Percentiles rank a stretch among this genome's conserved stretches.
These are phyloP conservation scores for Chelon auratus DNA, from an alignment of 2,797 vertebrate genomes.

Conservation along the genomic window DNA sequence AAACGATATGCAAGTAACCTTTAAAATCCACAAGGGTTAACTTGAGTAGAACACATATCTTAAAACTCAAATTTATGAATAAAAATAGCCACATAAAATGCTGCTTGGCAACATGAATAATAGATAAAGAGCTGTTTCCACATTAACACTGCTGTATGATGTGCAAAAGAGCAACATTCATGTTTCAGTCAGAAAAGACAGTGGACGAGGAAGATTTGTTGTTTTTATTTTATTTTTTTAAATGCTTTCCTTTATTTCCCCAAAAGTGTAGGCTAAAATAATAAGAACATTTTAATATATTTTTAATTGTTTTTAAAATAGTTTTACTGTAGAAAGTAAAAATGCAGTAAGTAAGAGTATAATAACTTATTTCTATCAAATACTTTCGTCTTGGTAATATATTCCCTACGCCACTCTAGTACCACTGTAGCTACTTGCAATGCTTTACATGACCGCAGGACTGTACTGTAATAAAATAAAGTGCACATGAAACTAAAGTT, in stretches of 20 bases:
- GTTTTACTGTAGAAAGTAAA: conserved; percentile 20
- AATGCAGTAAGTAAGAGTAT: conserved; percentile 26
- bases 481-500: conserved; percentile 52
- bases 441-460: conserved; percentile 77
- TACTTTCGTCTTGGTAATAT: conserved; percentile 61
- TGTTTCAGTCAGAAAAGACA: conserved; percentile 22
- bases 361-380: conserved; percentile 64
- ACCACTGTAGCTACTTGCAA: conserved; percentile 74
- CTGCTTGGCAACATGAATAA: conserved; percentile 46
- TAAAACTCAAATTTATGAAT: conserved; percentile 28
- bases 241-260: conserved; percentile 6
- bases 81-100: conserved; percentile 19
- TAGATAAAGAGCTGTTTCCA: conserved; percentile 29
- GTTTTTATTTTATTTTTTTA: conserved; percentile 4
- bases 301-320: conserved; percentile 29
- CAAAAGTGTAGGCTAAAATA: background rate
- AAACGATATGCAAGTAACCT: conserved; percentile 37
- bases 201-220: conserved; percentile 32
- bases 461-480: conserved; percentile 76
- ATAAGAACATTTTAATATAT: conserved; percentile 35
- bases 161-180: conserved; percentile 21
- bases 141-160: conserved; percentile 49
- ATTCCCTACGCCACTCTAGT: conserved; percentile 47
- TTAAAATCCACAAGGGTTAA: conserved; percentile 22
- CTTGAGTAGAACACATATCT: conserved; percentile 49